phyloP scores from a whole-genome alignment of 2,797 vertebrate genomes.

The Hydrolagus colliei region DNA sequence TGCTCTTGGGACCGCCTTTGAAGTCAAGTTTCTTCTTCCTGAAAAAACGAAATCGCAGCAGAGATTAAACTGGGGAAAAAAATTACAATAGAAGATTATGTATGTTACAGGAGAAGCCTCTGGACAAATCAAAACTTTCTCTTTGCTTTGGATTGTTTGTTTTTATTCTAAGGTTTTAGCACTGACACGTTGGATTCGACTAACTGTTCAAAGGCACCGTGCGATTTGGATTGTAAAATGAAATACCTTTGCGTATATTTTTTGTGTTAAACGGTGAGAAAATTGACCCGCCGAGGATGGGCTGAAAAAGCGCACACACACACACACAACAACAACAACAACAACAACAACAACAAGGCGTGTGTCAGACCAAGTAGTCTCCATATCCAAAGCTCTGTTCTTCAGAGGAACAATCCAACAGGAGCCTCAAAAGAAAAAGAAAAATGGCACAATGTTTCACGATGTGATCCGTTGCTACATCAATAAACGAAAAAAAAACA shows the following conservation, averaged over 20 bases:
- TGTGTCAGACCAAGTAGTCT: constrained; percentile 2
- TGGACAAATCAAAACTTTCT: constrained; percentile 22
- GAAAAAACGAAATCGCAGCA: constrained; percentile 74
- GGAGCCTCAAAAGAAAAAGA: not conserved
- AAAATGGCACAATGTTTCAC: not conserved
- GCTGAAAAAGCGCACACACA: not conserved
- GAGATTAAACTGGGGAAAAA: constrained; percentile 57
- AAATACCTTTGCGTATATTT: not conserved
- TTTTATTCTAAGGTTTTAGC: constrained; percentile 17
- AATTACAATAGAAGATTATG: constrained; percentile 6
- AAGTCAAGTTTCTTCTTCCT: constrained; percentile 87
- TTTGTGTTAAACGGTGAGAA: constrained; percentile 13
- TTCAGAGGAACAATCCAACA: constrained; percentile 18
- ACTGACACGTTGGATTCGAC: constrained; percentile 9
- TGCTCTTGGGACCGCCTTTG: constrained; percentile 78
- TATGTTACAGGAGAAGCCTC: constrained; percentile 6
- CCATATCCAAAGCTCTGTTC: constrained; percentile 16
- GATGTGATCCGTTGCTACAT: constrained; percentile 17
- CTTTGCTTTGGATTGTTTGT: constrained; percentile 25
- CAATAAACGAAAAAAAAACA: not conserved
- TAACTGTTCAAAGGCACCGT: not conserved
- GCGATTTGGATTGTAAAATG: constrained; percentile 2
- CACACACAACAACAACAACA: no score
- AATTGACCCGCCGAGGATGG: not conserved
- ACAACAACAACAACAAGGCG: no score